Conservation (phyloP, 2,113 vertebrate species). For the Cryptotis parvus region DNA sequence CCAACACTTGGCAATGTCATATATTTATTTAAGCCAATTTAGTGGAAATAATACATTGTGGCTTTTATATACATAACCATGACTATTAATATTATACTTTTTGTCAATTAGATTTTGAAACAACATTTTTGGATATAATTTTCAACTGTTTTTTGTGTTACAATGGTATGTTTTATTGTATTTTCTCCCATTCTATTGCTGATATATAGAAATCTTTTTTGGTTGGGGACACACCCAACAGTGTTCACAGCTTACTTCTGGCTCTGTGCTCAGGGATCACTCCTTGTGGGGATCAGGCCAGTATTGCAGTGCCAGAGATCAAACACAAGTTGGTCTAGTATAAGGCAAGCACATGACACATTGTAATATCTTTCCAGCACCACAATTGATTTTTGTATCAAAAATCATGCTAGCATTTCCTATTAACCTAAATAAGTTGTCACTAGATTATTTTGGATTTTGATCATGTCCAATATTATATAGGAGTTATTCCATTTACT, state of each 20-base stretch:
- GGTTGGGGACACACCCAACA: too few species aligned
- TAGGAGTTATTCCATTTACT: not conserved
- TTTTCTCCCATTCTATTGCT: slow-evolving; percentile 7
- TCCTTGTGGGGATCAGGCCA: too few species aligned
- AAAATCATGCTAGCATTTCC: not conserved
- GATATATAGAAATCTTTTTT: not conserved
- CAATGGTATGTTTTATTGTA: not conserved
- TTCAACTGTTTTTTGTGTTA: slow-evolving; percentile 9
- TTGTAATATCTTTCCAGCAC: too few species aligned
- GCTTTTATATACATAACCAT: not conserved
- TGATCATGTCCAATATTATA: not conserved
- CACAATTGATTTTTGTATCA: not conserved
- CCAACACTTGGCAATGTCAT: not conserved
- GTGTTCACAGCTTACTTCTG: too few species aligned
- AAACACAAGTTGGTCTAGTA: too few species aligned
- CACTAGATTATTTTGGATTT: slow-evolving; percentile 53
- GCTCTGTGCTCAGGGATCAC: too few species aligned
- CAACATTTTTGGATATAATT: not conserved
- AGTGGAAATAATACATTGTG: not conserved
- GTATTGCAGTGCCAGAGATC: too few species aligned
- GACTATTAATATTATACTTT: not conserved
- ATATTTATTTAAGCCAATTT: slow-evolving; percentile 7
- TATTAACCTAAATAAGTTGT: slow-evolving; percentile 25
- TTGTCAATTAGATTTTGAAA: slow-evolving; percentile 19
- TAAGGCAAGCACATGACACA: too few species aligned